Evolutionary conservation across 2,888 invertebrate genomes (phyloP), one percentile per base, ranked within the genome.

Genomic region (Latrodectus hesperus): DNA sequence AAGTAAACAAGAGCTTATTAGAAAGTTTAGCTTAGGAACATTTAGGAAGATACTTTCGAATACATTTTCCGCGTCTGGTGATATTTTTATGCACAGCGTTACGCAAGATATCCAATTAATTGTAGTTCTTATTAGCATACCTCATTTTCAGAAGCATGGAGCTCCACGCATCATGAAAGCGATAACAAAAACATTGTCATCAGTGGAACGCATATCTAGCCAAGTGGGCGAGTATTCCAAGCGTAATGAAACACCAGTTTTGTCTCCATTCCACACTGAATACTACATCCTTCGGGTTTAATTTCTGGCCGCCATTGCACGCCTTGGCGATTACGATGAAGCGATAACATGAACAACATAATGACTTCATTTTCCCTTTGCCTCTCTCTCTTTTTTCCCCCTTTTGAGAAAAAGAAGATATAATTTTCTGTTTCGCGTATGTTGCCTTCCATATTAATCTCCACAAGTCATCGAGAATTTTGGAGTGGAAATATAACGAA

Each of bases 331-430:
- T 86, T 86, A 81, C 77, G 86, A 86, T 86, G 76, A 67, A 77
- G 67, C 81, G 86, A 86, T 86, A 86, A 86, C 81, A 67, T 65
- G 85, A 86, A 86, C 76, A 86, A 86, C 86, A 76, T 86, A 86
- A 86, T 86, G 86, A 86, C 86, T 86, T 86, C 81, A 86, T 86
- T 86, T 86, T 70, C 76, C n/a, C 76, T 72, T 71, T 55, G 53
- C 52, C 55, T 60, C 55, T 51, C 49, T 80, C 71, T 71, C 26
- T 38, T 79, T 12, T n/a, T 51, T 52, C 26, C 6, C 17, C 38
- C 70, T 72, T 12, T 38, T 26, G 67, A 64, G 11, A 51, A 53
- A 73, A 55, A 81, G 17, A 64, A 38, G 81, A 73, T 75, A 75
- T 72, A 81, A 81, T 86, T 81, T 76, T 72, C 72, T 72, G 67